Percentiles rank a stretch among this genome's conserved stretches.
These are phyloP conservation scores for Gallinago paraguaiae DNA, from an alignment of 2,113 vertebrate species.

Conservation along the genomic window DNA sequence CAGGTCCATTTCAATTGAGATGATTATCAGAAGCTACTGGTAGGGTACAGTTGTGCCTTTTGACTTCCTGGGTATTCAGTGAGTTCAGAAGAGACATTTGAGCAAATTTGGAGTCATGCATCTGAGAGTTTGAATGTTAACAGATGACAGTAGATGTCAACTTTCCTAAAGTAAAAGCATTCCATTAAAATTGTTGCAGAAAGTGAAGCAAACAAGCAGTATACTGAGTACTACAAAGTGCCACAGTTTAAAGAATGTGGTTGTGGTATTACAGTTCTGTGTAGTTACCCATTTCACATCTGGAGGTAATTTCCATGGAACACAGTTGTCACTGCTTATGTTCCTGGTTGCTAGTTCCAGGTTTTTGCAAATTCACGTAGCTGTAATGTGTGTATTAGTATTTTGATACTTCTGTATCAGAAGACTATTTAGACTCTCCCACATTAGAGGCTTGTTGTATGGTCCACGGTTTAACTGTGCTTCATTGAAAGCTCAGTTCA, in stretches of 20 bases:
- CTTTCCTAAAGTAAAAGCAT: background rate
- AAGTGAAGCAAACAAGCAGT: background rate
- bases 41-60: background rate
- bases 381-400: background rate
- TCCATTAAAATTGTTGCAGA: background rate
- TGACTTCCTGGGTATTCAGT: accelerated
- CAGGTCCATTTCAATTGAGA: background rate
- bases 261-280: background rate
- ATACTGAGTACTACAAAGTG: background rate
- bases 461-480: background rate
- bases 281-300: background rate
- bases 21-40: background rate
- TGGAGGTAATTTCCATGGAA: background rate
- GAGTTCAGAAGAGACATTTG: background rate
- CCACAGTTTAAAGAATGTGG: background rate
- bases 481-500: background rate
- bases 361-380: background rate
- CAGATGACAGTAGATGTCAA: background rate
- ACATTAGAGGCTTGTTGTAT: background rate
- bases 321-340: background rate
- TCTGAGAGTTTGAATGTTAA: background rate
- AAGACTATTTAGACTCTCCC: background rate
- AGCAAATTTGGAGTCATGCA: background rate
- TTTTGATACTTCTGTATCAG: background rate
- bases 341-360: background rate